Evolutionary conservation across 2,797 vertebrate genomes (phyloP).

Genomic region (Ctenosaura bakeri): DNA sequence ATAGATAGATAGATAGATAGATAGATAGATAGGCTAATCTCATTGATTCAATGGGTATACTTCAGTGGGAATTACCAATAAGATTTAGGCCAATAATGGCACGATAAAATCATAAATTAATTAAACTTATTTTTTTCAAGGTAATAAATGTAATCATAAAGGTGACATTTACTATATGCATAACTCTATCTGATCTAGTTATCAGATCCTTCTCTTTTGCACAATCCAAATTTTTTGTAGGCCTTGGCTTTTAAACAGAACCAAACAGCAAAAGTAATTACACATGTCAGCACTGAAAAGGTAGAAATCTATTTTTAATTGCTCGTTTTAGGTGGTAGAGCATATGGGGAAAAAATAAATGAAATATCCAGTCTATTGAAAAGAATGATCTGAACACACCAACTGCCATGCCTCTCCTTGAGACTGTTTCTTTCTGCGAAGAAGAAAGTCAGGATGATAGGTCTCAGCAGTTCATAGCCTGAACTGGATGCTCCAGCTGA

Average conservation of each 20-base stretch:
- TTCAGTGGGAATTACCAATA: too few species aligned
- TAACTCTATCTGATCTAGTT: background rate
- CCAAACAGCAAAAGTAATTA: background rate
- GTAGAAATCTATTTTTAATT: slow-evolving; percentile 18
- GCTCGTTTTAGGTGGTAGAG: background rate
- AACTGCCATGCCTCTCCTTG: too few species aligned
- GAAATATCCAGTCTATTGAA: background rate
- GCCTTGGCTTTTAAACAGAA: slow-evolving; percentile 12
- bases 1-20: too few species aligned
- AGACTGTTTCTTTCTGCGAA: too few species aligned
- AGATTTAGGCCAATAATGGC: too few species aligned
- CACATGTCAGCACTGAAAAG: background rate
- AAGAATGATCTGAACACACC: too few species aligned
- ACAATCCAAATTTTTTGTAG: background rate
- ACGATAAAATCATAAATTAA: too few species aligned
- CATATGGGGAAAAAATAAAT: background rate
- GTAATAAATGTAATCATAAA: background rate
- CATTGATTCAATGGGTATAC: too few species aligned
- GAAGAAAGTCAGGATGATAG: too few species aligned
- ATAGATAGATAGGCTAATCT: too few species aligned
- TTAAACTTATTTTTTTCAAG: background rate
- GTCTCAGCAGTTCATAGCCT: too few species aligned
- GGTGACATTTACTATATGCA: background rate
- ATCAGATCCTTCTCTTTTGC: background rate
- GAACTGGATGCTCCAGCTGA: too few species aligned